Base-by-base conservation (phyloP, 1,140 invertebrate species). In the Trichoplusia ni region DNA sequence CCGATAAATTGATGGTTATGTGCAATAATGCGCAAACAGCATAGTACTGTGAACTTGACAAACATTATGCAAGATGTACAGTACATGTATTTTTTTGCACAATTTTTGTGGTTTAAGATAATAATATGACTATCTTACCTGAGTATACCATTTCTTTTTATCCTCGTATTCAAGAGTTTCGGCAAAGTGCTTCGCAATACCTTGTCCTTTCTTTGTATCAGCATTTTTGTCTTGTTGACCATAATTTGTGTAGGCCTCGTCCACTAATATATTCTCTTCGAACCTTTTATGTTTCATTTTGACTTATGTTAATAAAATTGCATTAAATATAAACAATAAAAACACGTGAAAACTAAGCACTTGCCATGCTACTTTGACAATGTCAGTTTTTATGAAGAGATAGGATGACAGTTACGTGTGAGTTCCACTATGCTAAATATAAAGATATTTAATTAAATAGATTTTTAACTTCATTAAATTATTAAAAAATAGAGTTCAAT, bases 261-360 rank as follows among this genome's bases (percentile, higher is more conserved):
- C 90, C 1, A 86, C 80, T 47, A 88, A 73, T 56, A 91, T 91
- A 54, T 91, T 91, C 66, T 91, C 90, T 66, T 91, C 84, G 56
- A 91, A 91, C 56, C 89, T 85, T 67, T 90, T 90, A 60, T 91
- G 90, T 71, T 91, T 91, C 90, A 91, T 91, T 77, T 67, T 89
- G 7, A 66, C 37, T 42, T 58, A 64, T 68, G 13, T 42, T 42
- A 27, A 3, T 19, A 6, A 49, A 33, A n/a, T n/a, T 27, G 7
- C 13, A 47, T 47, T 29, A 58, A 40, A 46, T 8, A 18, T 51
- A 40, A 25, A 11, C 14, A 37, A 62, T 4, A 49, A 19, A 58
- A 58, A 56, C 59, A 62, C 59, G 63, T 65, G 63, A 65, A 65
- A 64, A 42, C 1, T 16, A 2, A 14, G 14, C 42, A 49, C 29